These are phyloP conservation scores for Bombus sylvicola DNA, from an alignment of 1,140 invertebrate genomes.

Conservation along the genomic window DNA sequence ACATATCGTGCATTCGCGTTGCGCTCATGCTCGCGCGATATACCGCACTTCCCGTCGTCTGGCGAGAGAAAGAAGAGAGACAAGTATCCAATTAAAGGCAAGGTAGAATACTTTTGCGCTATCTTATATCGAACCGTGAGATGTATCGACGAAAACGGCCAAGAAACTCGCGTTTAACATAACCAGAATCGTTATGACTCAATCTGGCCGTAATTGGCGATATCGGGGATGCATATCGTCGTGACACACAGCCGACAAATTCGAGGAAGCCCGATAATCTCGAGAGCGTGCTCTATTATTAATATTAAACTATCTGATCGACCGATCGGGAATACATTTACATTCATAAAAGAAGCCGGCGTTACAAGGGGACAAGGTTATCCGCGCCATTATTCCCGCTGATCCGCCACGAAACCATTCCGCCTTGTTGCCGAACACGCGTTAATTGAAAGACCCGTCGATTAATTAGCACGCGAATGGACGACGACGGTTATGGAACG, in stretches of 20 bases:
- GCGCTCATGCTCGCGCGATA: background rate
- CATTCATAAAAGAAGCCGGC: slow-evolving; percentile 36
- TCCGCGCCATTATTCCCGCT: background rate
- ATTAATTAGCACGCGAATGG: slow-evolving; percentile 32
- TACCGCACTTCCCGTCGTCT: background rate
- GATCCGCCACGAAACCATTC: background rate
- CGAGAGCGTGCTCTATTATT: slow-evolving; percentile 31
- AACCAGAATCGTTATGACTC: slow-evolving; percentile 61
- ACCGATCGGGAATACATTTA: slow-evolving; percentile 57
- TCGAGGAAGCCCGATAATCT: slow-evolving; percentile 29
- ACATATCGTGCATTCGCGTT: background rate
- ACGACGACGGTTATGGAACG: background rate
- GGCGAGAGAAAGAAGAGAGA: slow-evolving; percentile 24
- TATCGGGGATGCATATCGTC: slow-evolving; percentile 29
- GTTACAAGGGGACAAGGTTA: slow-evolving; percentile 25
- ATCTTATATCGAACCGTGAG: slow-evolving; percentile 37
- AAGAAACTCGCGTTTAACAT: slow-evolving; percentile 57
- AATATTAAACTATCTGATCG: slow-evolving; percentile 47
- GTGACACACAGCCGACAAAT: slow-evolving; percentile 32
- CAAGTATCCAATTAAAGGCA: slow-evolving; percentile 43
- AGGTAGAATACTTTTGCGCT: slow-evolving; percentile 20
- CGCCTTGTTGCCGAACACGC: background rate
- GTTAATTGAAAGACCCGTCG: background rate
- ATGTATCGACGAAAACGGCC: slow-evolving; percentile 40
- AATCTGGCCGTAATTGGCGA: slow-evolving; percentile 53